A percentile compares a stretch with the other conserved stretches of the same genome.
These are phyloP conservation scores for Pseudorasbora parva DNA, from an alignment of 2,113 vertebrate genomes.

Conservation along the genomic window DNA sequence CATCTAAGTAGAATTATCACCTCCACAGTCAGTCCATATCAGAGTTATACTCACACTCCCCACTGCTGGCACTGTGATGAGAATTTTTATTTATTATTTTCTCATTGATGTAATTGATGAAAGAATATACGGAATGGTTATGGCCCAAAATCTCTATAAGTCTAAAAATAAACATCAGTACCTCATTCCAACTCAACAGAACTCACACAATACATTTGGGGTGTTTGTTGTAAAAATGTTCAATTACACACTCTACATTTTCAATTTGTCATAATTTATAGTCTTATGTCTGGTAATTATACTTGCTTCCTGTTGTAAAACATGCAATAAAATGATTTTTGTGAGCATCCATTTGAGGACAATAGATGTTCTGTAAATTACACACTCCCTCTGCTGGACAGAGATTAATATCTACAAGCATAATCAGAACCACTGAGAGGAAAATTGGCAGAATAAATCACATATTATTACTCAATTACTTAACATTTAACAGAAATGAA, in stretches of 20 bases:
- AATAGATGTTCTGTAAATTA: slow-evolving; percentile 59
- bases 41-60: not conserved
- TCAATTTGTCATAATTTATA: slow-evolving; percentile 8
- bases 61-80: slow-evolving; percentile 11
- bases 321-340: slow-evolving; percentile 16
- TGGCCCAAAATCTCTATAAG: slow-evolving; percentile 8
- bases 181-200: not conserved
- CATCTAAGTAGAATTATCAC: slow-evolving; percentile 51
- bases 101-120: not conserved
- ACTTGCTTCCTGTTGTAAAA: slow-evolving; percentile 27
- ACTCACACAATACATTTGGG: not conserved
- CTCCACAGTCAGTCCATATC: slow-evolving; percentile 22
- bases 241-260: slow-evolving; percentile 8
- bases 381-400: slow-evolving; percentile 79
- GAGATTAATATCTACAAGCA: slow-evolving; percentile 39
- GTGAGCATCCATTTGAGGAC: slow-evolving; percentile 15
- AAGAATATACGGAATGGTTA: not conserved
- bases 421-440: not conserved
- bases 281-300: not conserved
- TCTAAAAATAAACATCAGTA: slow-evolving; percentile 4
- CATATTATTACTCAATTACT: not conserved
- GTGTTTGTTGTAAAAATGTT: slow-evolving; percentile 10
- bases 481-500: not conserved
- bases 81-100: not conserved
- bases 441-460: not conserved